phyloP scores from a whole-genome alignment of 2,797 vertebrate species.

The Onychomys leucogaster region DNA sequence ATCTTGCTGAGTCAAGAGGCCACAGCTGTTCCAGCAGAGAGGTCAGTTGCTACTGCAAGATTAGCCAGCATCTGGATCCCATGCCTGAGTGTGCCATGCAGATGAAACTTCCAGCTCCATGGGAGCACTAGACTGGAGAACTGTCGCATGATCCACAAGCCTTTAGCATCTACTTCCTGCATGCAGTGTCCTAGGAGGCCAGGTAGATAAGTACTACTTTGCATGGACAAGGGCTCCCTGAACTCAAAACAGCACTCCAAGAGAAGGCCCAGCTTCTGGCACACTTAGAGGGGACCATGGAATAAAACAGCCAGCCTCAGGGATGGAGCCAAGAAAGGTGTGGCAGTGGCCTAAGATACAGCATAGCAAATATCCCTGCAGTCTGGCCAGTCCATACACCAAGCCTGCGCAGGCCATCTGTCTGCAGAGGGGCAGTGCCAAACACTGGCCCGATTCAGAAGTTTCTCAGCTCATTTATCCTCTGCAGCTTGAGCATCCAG shows the following conservation, averaged over 20 bases:
- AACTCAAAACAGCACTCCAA: neutral
- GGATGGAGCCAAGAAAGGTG: neutral
- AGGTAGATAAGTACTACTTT: no score
- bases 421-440: neutral
- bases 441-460: neutral
- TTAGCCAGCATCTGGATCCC: neutral
- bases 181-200: accelerated
- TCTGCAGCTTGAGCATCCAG: neutral
- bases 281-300: neutral
- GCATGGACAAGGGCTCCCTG: accelerated
- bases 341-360: neutral
- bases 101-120: accelerated
- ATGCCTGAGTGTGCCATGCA: neutral
- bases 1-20: neutral
- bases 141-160: neutral
- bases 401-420: neutral
- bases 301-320: no score
- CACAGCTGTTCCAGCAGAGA: neutral
- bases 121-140: no score
- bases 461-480: accelerated
- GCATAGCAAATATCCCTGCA: neutral
- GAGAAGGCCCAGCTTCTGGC: neutral
- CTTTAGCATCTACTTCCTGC: neutral
- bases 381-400: neutral
- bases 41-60: neutral